Conservation (phyloP, 2,113 vertebrate genomes). For the Pollimyrus isidori region DNA sequence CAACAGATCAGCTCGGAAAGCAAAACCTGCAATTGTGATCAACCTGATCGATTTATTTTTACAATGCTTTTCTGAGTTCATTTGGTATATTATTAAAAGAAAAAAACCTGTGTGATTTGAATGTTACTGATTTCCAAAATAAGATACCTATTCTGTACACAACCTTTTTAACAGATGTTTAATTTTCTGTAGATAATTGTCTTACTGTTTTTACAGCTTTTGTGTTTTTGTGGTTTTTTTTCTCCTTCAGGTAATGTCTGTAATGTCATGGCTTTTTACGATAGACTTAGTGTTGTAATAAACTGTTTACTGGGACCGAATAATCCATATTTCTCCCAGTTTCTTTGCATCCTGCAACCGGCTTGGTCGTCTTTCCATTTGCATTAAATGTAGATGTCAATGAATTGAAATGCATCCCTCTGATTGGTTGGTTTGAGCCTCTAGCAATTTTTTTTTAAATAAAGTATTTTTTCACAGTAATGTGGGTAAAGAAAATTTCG, state of each 20-base stretch:
- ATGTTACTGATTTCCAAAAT: conserved; percentile 74
- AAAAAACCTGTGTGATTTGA: conserved; percentile 69
- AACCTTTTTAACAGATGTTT: conserved; percentile 72
- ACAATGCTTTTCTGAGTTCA: conserved; percentile 61
- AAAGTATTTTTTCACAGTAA: background rate
- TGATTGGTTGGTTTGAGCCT: background rate
- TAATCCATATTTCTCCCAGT: conserved; percentile 56
- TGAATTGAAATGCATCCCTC: conserved; percentile 28
- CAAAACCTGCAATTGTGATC: conserved; percentile 87
- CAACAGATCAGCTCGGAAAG: conserved; percentile 64
- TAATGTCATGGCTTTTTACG: conserved; percentile 90
- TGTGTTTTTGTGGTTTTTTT: conserved; percentile 32
- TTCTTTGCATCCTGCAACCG: conserved; percentile 67
- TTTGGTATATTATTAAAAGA: conserved; percentile 82
- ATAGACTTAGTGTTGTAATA: conserved; percentile 99
- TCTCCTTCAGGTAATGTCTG: conserved; percentile 78
- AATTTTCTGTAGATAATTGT: conserved; percentile 73
- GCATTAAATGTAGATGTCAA: conserved; percentile 47
- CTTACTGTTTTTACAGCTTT: conserved; percentile 79
- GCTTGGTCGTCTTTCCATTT: conserved; percentile 28
- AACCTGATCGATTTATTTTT: conserved; percentile 80
- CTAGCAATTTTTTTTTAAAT: background rate
- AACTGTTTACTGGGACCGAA: conserved; percentile 94
- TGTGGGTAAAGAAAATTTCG: background rate
- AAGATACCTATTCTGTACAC: conserved; percentile 36